Evolutionary conservation across 2,113 vertebrate species (phyloP), one percentile per base, ranked within the genome.

Genomic region (Callipepla squamata): DNA sequence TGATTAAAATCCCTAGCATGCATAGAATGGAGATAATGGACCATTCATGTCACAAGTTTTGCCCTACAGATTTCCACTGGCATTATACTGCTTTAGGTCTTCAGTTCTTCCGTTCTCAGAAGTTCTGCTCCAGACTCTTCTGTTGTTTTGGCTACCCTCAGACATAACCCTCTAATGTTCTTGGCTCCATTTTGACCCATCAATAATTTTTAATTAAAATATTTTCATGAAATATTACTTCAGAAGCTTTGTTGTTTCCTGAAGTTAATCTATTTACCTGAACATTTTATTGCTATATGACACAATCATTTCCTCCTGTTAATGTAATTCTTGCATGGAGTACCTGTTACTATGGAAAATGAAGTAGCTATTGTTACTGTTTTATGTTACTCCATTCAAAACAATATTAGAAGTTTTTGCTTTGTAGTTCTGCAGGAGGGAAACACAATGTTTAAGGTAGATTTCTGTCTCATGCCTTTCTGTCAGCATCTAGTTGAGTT

Each of bases 11-110:
- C 6, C 3, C 4, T 15, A 42, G 32, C 68, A 79, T 30, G 0
- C 18, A 7, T 59, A 23, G 8, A 45, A 18, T 1, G 1, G 72
- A 48, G 25, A 18, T 12, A 23, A 0, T 34, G 40, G 14, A 44
- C 5, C 4, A 4, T 38, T 10, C 70, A 7, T 18, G n/a, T 25
- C 14, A 22, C 5, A 5, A 16, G 3, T 40, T 90, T 67, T 2
- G 1, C 40, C 10, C 17, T 68, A 8, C 6, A 58, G 23, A 21
- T 50, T 81, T 75, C 28, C 14, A 51, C 32, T 36, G 9, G 1
- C n/a, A 30, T 73, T 69, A 13, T 2, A 13, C 12, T 69, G 20
- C 26, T 32, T 38, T 13, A n/a, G 12, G 13, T 80, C 12, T 47
- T 62, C 1, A 3, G n/a, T 7, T 67, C 77, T 19, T 50, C 59